phyloP scores from a whole-genome alignment of 1,140 invertebrate genomes.

The Drosophila azteca region DNA sequence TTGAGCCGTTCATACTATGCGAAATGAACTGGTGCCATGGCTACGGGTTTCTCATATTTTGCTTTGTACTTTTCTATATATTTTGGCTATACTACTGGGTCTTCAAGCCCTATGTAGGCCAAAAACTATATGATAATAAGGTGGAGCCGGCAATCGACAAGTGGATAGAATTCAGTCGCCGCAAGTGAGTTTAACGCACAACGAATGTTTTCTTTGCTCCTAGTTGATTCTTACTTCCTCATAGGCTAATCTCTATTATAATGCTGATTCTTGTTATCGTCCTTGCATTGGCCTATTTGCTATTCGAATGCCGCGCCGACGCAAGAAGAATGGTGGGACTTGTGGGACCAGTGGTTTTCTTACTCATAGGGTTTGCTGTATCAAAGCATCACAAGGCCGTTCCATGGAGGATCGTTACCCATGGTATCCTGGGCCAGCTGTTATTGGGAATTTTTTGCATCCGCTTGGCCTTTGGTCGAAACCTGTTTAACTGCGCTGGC shows the following conservation, averaged over 20 bases:
- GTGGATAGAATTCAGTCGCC: conserved; percentile 48
- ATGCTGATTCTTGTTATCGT: conserved; percentile 24
- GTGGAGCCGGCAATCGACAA: conserved; percentile 27
- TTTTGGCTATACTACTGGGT: conserved; percentile 51
- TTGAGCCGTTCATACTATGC: conserved; percentile 24
- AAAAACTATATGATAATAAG: conserved; percentile 28
- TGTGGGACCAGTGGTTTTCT: conserved; percentile 85
- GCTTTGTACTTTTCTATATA: conserved; percentile 38
- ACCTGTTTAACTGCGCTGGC: conserved; percentile 91
- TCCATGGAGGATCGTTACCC: conserved; percentile 90
- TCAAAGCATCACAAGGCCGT: conserved; percentile 86
- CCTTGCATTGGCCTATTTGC: conserved; percentile 4
- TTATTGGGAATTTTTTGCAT: conserved; percentile 92
- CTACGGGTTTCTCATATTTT: conserved; percentile 25
- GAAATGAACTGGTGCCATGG: conserved; percentile 42
- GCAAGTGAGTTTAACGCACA: conserved; percentile 19
- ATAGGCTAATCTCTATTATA: conserved; percentile 29
- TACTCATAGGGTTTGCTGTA: conserved; percentile 84
- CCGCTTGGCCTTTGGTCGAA: conserved; percentile 89
- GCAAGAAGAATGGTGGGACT: conserved; percentile 56
- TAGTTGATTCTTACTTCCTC: too few relatives aligned
- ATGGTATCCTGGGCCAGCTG: conserved; percentile 93
- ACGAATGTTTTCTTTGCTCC: neutral
- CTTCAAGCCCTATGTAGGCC: conserved; percentile 46
- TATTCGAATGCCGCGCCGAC: conserved; percentile 31